These are phyloP conservation scores for Blomia tropicalis DNA, from an alignment of 2,888 invertebrate genomes.

Conservation along the genomic window DNA sequence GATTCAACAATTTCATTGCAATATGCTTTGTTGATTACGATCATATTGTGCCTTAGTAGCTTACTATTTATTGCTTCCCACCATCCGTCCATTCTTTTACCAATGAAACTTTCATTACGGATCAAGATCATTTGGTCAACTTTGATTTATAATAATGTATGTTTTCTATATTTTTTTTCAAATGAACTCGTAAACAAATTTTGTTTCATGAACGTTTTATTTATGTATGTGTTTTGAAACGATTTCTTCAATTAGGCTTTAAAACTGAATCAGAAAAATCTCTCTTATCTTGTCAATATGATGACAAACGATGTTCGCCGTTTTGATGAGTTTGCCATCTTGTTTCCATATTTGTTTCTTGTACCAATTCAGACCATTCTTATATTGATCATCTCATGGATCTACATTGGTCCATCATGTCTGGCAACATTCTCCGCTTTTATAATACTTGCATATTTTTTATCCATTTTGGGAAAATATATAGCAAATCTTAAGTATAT, in stretches of 20 bases:
- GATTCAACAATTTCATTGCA: slow-evolving; percentile 33
- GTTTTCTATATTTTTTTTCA: slow-evolving; percentile 6
- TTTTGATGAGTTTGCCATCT: slow-evolving; percentile 47
- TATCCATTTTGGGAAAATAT: slow-evolving; percentile 58
- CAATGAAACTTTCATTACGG: slow-evolving; percentile 62
- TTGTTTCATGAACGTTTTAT: background rate
- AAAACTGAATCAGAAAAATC: slow-evolving; percentile 53
- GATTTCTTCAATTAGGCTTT: slow-evolving; percentile 33
- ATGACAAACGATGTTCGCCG: slow-evolving; percentile 83
- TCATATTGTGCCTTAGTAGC: slow-evolving; percentile 53
- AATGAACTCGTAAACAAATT: no score
- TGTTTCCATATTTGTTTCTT: slow-evolving; percentile 2
- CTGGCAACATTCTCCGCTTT: slow-evolving; percentile 74
- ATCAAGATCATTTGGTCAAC: slow-evolving; percentile 66
- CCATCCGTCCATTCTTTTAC: slow-evolving; percentile 73
- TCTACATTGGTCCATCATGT: slow-evolving; percentile 36
- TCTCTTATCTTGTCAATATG: slow-evolving; percentile 82
- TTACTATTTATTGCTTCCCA: slow-evolving; percentile 57
- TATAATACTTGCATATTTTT: slow-evolving; percentile 72
- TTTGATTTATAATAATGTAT: slow-evolving; percentile 58
- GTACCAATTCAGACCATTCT: slow-evolving; percentile 18
- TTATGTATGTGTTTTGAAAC: no score
- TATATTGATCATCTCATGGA: slow-evolving; percentile 2
- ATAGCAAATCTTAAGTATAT: slow-evolving; percentile 45
- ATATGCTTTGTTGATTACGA: slow-evolving; percentile 59